Evolutionary conservation across 1,140 invertebrate genomes (phyloP).

Genomic region (Achroia grisella): DNA sequence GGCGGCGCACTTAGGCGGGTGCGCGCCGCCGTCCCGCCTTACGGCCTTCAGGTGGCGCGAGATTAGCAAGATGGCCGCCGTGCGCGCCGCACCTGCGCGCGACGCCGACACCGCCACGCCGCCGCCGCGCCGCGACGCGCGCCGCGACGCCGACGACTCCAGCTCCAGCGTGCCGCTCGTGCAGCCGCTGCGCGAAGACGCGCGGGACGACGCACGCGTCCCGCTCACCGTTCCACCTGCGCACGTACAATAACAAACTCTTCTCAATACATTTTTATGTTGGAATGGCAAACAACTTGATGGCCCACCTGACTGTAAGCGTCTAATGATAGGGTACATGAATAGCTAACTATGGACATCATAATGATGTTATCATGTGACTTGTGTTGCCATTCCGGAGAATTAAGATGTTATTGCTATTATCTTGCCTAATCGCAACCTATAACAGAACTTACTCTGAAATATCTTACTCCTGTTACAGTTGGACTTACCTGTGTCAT

Average conservation of each 20-base stretch:
- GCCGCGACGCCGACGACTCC: slow-evolving; percentile 76
- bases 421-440: too few species aligned
- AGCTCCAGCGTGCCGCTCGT: slow-evolving; percentile 75
- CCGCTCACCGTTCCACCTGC: slow-evolving; percentile 75
- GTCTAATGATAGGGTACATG: too few species aligned
- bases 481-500: slow-evolving; percentile 73
- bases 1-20: slow-evolving; percentile 71
- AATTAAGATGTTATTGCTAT: too few species aligned
- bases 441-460: too few species aligned
- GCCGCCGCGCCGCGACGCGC: slow-evolving; percentile 63
- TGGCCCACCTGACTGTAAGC: too few species aligned
- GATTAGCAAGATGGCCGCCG: slow-evolving; percentile 92
- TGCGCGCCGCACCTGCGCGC: slow-evolving; percentile 90
- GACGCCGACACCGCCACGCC: slow-evolving; percentile 81
- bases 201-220: slow-evolving; percentile 77
- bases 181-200: slow-evolving; percentile 79
- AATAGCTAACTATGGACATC: too few species aligned
- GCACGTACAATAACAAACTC: neutral
- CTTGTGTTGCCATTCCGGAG: too few species aligned
- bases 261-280: too few species aligned
- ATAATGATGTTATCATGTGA: too few species aligned
- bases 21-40: slow-evolving; percentile 65
- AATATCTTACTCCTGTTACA: too few species aligned
- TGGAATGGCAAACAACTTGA: too few species aligned
- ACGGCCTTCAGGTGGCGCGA: slow-evolving; percentile 84